phyloP scores from a whole-genome alignment of 2,888 invertebrate species.

The Amiota minor region DNA sequence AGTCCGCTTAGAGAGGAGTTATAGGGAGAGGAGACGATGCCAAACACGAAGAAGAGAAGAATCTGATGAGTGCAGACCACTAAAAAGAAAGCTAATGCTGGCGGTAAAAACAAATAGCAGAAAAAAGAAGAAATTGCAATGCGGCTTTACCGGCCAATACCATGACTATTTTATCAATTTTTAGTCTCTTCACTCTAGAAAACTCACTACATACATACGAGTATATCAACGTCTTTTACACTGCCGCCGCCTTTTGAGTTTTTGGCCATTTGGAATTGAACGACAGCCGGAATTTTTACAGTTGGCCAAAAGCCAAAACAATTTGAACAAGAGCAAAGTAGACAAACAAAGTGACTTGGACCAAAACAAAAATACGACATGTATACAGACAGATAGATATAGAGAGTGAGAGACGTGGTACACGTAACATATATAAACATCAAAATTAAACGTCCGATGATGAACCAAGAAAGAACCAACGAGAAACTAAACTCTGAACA shows the following conservation, averaged over 20 bases:
- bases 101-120: neutral
- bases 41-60: neutral
- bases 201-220: neutral
- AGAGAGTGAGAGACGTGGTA: neutral
- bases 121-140: slow-evolving; percentile 14
- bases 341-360: slow-evolving; percentile 1
- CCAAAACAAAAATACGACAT: neutral
- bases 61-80: neutral
- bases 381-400: too few relatives aligned
- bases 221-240: neutral
- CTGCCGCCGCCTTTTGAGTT: neutral
- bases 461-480: too few relatives aligned
- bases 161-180: slow-evolving; percentile 2
- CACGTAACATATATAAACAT: neutral
- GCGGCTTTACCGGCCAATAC: slow-evolving; percentile 1
- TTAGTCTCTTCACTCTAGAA: slow-evolving; percentile 14
- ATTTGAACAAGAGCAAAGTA: slow-evolving; percentile 3
- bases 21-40: neutral
- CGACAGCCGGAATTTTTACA: slow-evolving; percentile 21
- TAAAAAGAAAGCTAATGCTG: slow-evolving; percentile 16
- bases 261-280: neutral
- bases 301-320: slow-evolving; percentile 19
- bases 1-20: neutral
- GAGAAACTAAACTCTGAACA: too few relatives aligned
- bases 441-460: too few relatives aligned